Evolutionary conservation across 2,888 invertebrate genomes (phyloP), one percentile per base, ranked within the genome.

Genomic region (Epinotia ramella): DNA sequence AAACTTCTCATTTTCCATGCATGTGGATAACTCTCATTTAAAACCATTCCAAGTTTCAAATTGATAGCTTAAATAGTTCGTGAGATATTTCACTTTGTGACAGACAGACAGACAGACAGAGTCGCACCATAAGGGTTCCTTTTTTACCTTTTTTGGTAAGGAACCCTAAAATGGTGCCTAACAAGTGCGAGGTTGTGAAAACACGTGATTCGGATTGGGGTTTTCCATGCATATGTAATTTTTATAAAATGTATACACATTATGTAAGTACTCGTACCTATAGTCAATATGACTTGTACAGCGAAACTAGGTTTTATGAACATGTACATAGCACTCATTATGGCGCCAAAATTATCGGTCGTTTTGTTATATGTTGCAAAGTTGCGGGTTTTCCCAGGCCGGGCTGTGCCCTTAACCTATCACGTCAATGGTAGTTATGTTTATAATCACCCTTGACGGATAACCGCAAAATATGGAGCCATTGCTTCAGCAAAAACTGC

Each of bases 371-470:
- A 65, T n/a, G 24, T 13, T 33, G 33, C n/a, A 53, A 57, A 9
- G n/a, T 33, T 12, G 53, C 12, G 67, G 67, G 5, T 67, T 67
- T 67, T 18, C 67, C 67, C 40, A 57, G 57, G 56, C 33, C 57
- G 18, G 40, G 11, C 13, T 13, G 12, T 33, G 57, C 57, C 66
- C 33, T 66, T 66, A 56, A 66, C 66, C 56, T 3, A 11, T 12
- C 44, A 12, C 18, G 44, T 12, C 44, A 64, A n/a, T 53, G 11
- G 18, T 63, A n/a, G 44, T 44, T 33, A 18, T 63, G 44, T 20
- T 63, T 63, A 44, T 63, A 46, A 44, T 44, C 18, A 33, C 40
- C 18, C 18, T 44, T 44, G 63, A 53, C 49, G 65, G 16, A 16
- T 53, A 33, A 18, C n/a, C 28, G 65, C 46, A 44, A 9, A 44